Conservation (phyloP, 2,888 invertebrate species). For the Enchytraeus crypticus region DNA sequence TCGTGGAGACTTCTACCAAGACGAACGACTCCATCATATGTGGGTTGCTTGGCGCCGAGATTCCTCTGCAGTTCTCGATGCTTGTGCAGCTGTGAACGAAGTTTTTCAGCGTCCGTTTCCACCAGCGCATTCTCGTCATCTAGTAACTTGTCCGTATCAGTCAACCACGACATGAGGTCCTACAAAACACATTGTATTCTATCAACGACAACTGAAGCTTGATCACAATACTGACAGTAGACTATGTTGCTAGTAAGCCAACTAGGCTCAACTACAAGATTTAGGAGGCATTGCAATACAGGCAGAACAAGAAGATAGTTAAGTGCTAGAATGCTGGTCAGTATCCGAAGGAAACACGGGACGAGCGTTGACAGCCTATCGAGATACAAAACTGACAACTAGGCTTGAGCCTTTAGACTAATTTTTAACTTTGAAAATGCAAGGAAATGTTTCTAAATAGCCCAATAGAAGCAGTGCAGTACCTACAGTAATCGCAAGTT, state of each 20-base stretch:
- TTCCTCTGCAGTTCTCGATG: conserved; percentile 90
- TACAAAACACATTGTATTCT: not conserved
- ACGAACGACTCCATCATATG: conserved; percentile 81
- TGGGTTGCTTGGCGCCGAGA: conserved; percentile 72
- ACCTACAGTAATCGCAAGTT: too few species aligned
- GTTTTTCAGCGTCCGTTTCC: conserved; percentile 78
- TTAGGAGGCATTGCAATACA: too few species aligned
- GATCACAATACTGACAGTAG: not conserved
- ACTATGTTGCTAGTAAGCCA: not conserved
- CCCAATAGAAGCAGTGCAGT: too few species aligned
- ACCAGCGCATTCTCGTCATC: conserved; percentile 63
- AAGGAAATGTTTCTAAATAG: too few species aligned
- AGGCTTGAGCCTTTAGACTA: too few species aligned
- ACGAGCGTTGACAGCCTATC: too few species aligned
- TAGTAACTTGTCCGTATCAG: conserved; percentile 50
- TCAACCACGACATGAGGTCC: conserved; percentile 1
- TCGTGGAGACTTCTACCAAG: conserved; percentile 82
- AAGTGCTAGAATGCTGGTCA: too few species aligned
- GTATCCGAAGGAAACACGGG: too few species aligned
- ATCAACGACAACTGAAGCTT: not conserved
- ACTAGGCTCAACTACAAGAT: too few species aligned
- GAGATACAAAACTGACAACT: too few species aligned
- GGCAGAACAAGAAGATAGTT: too few species aligned
- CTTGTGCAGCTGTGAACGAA: conserved; percentile 69
- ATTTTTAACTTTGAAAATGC: too few species aligned